phyloP scores from a whole-genome alignment of 1,140 invertebrate species.

The Agrilus planipennis region DNA sequence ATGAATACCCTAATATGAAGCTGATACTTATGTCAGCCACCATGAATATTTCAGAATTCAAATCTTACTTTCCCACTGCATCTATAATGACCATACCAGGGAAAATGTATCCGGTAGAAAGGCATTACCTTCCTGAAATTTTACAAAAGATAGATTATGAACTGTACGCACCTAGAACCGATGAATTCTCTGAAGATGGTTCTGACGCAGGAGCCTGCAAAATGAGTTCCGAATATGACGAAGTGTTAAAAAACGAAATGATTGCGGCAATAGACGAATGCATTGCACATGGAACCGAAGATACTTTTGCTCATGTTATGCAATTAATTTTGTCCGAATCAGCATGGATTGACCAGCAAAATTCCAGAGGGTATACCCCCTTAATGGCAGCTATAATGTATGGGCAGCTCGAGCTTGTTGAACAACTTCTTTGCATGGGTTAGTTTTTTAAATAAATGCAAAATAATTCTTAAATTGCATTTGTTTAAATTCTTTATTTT shows the following conservation, averaged over 20 bases:
- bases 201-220: not conserved
- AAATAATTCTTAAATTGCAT: not conserved
- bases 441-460: constrained; percentile 3
- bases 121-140: constrained; percentile 74
- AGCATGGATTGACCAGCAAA: constrained; percentile 51
- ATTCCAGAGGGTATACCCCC: constrained; percentile 50
- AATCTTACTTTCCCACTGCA: constrained; percentile 60
- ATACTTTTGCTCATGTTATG: constrained; percentile 50
- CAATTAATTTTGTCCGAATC: constrained; percentile 54
- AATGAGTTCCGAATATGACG: constrained; percentile 10
- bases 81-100: constrained; percentile 73
- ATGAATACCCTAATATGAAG: constrained; percentile 58
- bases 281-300: constrained; percentile 44
- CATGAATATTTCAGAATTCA: constrained; percentile 67
- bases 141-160: constrained; percentile 58
- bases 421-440: constrained; percentile 51
- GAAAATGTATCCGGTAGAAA: constrained; percentile 62
- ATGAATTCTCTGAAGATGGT: constrained; percentile 41
- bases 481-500: not conserved
- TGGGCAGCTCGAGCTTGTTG: constrained; percentile 47
- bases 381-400: constrained; percentile 59
- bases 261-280: constrained; percentile 47
- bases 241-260: constrained; percentile 30
- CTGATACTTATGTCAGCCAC: constrained; percentile 94
- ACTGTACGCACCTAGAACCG: constrained; percentile 47